These are phyloP conservation scores for Enteromius trimaculatus DNA, from an alignment of 2,797 vertebrate species.

Conservation along the genomic window DNA sequence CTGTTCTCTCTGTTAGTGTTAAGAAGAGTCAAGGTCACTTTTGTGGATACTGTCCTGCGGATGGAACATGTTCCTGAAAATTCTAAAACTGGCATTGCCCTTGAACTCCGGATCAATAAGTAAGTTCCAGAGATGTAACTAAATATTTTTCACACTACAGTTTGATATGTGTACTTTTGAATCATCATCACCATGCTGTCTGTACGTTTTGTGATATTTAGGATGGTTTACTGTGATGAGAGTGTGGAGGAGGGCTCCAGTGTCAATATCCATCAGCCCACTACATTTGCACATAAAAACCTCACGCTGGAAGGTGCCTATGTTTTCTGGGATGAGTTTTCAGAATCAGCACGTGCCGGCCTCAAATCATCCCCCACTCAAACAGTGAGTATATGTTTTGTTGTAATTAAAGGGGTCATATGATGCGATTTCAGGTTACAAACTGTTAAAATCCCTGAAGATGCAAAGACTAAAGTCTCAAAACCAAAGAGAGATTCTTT, in stretches of 20 bases:
- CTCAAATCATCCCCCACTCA: slow-evolving; percentile 88
- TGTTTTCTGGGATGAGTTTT: slow-evolving; percentile 96
- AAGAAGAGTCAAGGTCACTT: slow-evolving; percentile 95
- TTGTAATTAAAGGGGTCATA: neutral
- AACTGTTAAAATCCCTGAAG: no score
- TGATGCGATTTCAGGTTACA: no score
- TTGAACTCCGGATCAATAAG: slow-evolving; percentile 93
- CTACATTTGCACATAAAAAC: slow-evolving; percentile 93
- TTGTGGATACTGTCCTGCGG: slow-evolving; percentile 93
- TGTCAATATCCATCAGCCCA: slow-evolving; percentile 93
- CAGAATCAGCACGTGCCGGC: slow-evolving; percentile 85
- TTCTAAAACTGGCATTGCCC: slow-evolving; percentile 94
- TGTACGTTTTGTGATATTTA: slow-evolving; percentile 62
- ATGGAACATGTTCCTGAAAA: slow-evolving; percentile 96
- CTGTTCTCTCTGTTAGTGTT: slow-evolving; percentile 81
- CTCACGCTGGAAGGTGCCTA: slow-evolving; percentile 90
- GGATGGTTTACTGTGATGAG: slow-evolving; percentile 95
- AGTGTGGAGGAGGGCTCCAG: slow-evolving; percentile 88
- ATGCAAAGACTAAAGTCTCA: no score
- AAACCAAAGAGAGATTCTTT: no score
- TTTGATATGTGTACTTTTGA: neutral
- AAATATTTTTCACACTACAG: neutral
- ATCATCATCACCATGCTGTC: neutral
- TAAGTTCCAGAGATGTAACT: slow-evolving; percentile 69
- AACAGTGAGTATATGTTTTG: slow-evolving; percentile 75